phyloP scores from a whole-genome alignment of 2,113 vertebrate species.

The Toxostoma redivivum region DNA sequence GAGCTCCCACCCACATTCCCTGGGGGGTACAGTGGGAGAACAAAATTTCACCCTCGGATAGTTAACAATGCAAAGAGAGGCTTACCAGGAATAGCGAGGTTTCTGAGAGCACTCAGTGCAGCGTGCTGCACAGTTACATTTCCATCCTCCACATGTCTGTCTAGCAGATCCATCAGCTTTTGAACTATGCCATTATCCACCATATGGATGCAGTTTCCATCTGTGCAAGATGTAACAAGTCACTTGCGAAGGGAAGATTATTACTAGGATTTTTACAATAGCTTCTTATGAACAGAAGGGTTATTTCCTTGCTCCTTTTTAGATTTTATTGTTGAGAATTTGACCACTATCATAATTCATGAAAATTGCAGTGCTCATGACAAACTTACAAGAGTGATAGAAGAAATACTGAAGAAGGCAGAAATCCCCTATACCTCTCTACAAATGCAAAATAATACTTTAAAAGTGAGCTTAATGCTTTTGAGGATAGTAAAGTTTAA shows the following conservation, averaged over 20 bases:
- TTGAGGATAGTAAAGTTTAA: background rate
- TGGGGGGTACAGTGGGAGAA: background rate
- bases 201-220: constrained; percentile 99
- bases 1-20: background rate
- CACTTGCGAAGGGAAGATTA: background rate
- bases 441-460: background rate
- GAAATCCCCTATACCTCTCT: background rate
- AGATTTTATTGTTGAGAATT: background rate
- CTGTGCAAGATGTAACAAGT: constrained; percentile 65
- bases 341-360: background rate
- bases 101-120: constrained; percentile 92
- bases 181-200: constrained; percentile 96
- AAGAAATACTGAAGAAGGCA: background rate
- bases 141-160: constrained; percentile 92
- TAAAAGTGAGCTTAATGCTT: background rate
- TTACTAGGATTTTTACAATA: background rate
- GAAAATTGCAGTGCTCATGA: background rate
- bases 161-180: constrained; percentile 90
- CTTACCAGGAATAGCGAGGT: constrained; percentile 95
- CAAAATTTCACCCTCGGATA: background rate
- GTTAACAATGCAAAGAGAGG: background rate
- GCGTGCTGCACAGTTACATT: constrained; percentile 97
- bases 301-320: background rate
- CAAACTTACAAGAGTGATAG: background rate
- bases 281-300: background rate